Conservation (phyloP, 1,140 invertebrate genomes). For the Gryllus bimaculatus region DNA sequence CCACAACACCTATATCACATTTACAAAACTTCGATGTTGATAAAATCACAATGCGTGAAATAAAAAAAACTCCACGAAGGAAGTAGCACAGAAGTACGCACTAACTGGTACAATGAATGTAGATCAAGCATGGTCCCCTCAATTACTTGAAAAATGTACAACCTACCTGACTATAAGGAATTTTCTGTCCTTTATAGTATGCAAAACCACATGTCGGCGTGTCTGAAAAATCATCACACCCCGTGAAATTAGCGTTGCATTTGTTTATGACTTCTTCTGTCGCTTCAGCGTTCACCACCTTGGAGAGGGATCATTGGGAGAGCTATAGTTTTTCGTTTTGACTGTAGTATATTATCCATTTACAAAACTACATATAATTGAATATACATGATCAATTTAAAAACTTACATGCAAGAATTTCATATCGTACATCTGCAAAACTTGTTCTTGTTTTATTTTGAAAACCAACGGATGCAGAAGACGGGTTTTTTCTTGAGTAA, state of each 20-base stretch:
- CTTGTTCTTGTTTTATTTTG: conserved; percentile 35
- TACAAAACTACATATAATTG: no score
- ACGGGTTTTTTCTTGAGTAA: conserved; percentile 31
- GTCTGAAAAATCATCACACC: conserved; percentile 31
- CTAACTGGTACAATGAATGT: no score
- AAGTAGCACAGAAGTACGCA: no score
- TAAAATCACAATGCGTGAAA: no score
- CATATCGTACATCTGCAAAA: conserved; percentile 34
- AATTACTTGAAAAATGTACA: not conserved
- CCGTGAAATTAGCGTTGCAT: conserved; percentile 31
- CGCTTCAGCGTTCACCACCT: conserved; percentile 37
- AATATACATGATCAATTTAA: not conserved
- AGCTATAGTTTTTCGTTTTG: no score
- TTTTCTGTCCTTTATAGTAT: conserved; percentile 30
- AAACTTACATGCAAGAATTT: conserved; percentile 26
- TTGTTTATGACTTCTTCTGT: conserved; percentile 38
- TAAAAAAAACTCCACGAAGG: no score
- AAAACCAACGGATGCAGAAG: conserved; percentile 38
- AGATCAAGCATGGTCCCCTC: no score
- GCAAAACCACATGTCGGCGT: conserved; percentile 35
- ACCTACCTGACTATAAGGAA: conserved; percentile 35
- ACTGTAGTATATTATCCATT: no score
- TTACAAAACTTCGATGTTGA: no score
- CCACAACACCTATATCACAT: no score
- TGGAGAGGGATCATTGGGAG: not conserved